These are phyloP conservation scores for Patella depressa DNA, from an alignment of 2,888 invertebrate species.

Conservation along the genomic window DNA sequence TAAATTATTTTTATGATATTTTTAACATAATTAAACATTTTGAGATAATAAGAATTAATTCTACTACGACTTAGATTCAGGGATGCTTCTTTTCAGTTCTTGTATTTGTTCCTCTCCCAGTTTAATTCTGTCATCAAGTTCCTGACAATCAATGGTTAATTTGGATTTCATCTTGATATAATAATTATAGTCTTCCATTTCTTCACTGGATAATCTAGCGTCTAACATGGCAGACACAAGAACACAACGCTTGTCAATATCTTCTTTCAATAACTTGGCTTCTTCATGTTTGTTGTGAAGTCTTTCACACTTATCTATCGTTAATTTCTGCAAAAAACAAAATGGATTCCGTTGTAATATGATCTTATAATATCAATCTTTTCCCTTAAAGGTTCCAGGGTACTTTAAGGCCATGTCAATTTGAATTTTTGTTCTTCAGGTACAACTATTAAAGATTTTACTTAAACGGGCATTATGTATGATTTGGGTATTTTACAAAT, in stretches of 20 bases:
- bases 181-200: conserved; percentile 85
- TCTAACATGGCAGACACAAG: conserved; percentile 79
- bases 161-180: conserved; percentile 90
- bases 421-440: no score
- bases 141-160: conserved; percentile 84
- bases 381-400: no score
- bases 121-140: conserved; percentile 87
- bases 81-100: conserved; percentile 79
- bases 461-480: no score
- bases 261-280: conserved; percentile 84
- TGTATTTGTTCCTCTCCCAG: conserved; percentile 84
- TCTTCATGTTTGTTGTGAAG: conserved; percentile 84
- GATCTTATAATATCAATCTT: no score
- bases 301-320: conserved; percentile 80
- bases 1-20: no score
- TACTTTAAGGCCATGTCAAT: no score
- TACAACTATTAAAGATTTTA: no score
- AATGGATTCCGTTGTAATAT: no score
- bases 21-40: no score
- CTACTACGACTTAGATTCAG: conserved; percentile 23
- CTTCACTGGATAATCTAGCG: conserved; percentile 79
- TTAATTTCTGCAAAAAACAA: conserved; percentile 53
- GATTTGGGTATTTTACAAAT: no score
- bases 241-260: conserved; percentile 83
- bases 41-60: no score